These are phyloP conservation scores for Delia radicum DNA, from an alignment of 1,140 invertebrate species.

Conservation along the genomic window DNA sequence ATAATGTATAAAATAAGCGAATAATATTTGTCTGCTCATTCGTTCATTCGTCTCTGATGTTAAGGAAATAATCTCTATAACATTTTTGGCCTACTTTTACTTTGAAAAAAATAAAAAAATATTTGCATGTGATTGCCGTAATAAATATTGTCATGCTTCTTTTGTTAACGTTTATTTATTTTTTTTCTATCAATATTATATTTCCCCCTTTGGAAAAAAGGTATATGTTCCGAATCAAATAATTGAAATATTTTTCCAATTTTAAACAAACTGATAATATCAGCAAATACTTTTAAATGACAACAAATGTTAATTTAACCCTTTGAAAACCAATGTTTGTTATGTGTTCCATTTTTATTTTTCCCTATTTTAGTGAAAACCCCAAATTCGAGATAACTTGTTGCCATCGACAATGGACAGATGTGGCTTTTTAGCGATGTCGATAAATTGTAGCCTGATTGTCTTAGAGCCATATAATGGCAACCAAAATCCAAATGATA, in stretches of 20 bases:
- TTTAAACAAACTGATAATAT: no score
- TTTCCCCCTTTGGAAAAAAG: neutral
- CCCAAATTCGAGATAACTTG: no score
- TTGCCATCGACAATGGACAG: no score
- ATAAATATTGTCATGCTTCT: neutral
- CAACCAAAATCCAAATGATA: no score
- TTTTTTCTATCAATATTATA: neutral
- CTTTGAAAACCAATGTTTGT: no score
- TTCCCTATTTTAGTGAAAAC: no score
- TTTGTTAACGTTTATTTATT: neutral
- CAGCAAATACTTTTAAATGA: no score
- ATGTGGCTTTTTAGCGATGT: no score
- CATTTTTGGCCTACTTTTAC: conserved; percentile 22
- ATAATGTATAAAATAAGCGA: neutral
- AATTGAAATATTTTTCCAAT: neutral
- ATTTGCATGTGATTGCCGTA: neutral
- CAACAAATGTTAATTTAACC: no score
- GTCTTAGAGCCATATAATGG: no score
- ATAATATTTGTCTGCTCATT: neutral
- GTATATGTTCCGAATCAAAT: neutral
- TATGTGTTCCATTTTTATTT: no score
- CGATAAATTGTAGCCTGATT: no score
- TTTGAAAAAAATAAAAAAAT: conserved; percentile 1
- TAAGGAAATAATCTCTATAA: conserved; percentile 13
- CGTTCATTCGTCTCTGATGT: neutral